phyloP scores from a whole-genome alignment of 2,888 invertebrate species.

The Epirrhoe alternata region DNA sequence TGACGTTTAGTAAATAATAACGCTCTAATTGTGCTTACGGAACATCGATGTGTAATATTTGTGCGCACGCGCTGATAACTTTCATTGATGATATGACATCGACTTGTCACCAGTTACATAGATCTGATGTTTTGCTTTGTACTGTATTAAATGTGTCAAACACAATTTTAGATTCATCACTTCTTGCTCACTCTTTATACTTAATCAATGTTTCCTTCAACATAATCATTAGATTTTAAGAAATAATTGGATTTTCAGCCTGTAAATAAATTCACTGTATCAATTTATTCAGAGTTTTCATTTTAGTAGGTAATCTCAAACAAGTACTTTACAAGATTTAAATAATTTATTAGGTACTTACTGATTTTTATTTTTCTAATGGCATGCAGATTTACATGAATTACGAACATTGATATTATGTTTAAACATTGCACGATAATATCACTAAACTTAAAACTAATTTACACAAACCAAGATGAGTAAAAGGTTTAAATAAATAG shows the following conservation, averaged over 20 bases:
- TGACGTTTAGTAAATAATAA: slow-evolving; percentile 15
- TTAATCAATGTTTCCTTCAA: slow-evolving; percentile 37
- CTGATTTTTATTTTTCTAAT: slow-evolving; percentile 31
- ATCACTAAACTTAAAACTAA: slow-evolving; percentile 13
- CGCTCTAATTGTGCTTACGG: slow-evolving; percentile 22
- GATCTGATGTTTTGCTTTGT: slow-evolving; percentile 21
- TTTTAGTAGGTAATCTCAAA: slow-evolving; percentile 24
- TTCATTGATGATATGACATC: slow-evolving; percentile 4
- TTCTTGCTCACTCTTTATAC: slow-evolving; percentile 37
- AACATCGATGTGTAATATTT: slow-evolving; percentile 2
- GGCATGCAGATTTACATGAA: slow-evolving; percentile 31
- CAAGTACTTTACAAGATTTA: slow-evolving; percentile 11
- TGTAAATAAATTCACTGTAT: slow-evolving; percentile 72
- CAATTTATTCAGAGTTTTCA: slow-evolving; percentile 35
- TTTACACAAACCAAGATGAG: neutral
- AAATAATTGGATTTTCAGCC: slow-evolving; percentile 47
- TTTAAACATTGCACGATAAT: slow-evolving; percentile 39
- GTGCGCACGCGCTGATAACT: neutral
- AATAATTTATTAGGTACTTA: slow-evolving; percentile 38
- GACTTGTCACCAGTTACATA: slow-evolving; percentile 2
- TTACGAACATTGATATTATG: neutral
- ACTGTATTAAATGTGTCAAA: slow-evolving; percentile 36
- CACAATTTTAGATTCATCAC: slow-evolving; percentile 35
- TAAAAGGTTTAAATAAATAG: neutral
- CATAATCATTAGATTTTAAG: slow-evolving; percentile 41